A percentile compares a stretch with the other conserved stretches of the same genome.
These are phyloP conservation scores for Lasioglossum morio DNA, from an alignment of 2,888 invertebrate genomes.

Conservation along the genomic window DNA sequence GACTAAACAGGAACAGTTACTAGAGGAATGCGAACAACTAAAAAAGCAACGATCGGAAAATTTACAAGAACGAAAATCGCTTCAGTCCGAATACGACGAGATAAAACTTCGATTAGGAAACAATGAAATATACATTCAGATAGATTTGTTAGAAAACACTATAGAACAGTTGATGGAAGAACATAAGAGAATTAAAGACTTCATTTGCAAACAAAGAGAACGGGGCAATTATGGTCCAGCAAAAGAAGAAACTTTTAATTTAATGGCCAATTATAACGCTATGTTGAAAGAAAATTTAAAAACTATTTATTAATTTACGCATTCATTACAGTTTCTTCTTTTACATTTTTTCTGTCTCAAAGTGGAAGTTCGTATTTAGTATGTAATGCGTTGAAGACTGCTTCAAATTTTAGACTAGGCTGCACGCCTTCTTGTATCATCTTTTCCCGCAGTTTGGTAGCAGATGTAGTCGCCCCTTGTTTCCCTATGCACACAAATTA, in stretches of 20 bases:
- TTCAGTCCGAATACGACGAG: conserved; percentile 86
- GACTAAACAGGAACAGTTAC: conserved; percentile 86
- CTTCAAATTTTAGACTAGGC: conserved; percentile 79
- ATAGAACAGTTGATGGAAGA: conserved; percentile 89
- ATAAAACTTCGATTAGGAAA: conserved; percentile 87
- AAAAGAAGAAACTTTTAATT: conserved; percentile 87
- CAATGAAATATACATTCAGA: conserved; percentile 90
- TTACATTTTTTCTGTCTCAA: conserved; percentile 53
- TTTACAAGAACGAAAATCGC: conserved; percentile 85
- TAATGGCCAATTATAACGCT: conserved; percentile 86
- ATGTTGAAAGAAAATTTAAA: conserved; percentile 83
- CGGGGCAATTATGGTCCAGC: conserved; percentile 89
- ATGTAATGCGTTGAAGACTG: conserved; percentile 71
- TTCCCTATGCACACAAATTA: conserved; percentile 67
- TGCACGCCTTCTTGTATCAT: conserved; percentile 81
- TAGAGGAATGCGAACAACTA: conserved; percentile 85
- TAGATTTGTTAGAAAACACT: conserved; percentile 90
- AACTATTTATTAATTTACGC: conserved; percentile 67
- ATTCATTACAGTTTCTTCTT: neutral
- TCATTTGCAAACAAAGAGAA: conserved; percentile 88
- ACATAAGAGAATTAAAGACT: conserved; percentile 89
- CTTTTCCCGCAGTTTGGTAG: conserved; percentile 80
- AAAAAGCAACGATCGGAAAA: conserved; percentile 85
- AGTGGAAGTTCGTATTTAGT: conserved; percentile 81
- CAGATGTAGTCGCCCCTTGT: conserved; percentile 78